Percentiles rank a stretch among this genome's conserved stretches.
phyloP scores from a whole-genome alignment of 2,113 vertebrate genomes.

The Myrmophylax atrothorax region DNA sequence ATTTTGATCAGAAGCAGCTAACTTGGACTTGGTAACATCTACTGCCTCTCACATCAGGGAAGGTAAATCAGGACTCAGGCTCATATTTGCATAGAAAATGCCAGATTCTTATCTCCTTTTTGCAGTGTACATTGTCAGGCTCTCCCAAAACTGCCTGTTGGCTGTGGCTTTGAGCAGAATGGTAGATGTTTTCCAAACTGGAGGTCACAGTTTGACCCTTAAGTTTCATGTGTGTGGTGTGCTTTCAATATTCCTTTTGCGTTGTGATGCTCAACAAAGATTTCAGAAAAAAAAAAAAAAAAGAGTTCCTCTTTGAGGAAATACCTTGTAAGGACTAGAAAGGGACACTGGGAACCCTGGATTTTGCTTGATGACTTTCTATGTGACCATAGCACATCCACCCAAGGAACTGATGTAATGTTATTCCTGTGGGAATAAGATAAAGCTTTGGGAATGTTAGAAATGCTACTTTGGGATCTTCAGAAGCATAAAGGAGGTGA shows the following conservation, averaged over 20 bases:
- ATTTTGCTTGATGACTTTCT: background rate
- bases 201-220: slow-evolving; percentile 38
- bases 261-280: background rate
- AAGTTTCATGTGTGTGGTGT: slow-evolving; percentile 18
- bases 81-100: background rate
- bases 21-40: slow-evolving; percentile 31
- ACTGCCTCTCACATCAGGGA: background rate
- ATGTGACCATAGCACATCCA: background rate
- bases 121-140: background rate
- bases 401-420: background rate
- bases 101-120: slow-evolving; percentile 17
- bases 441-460: slow-evolving; percentile 40
- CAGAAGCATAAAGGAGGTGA: slow-evolving; percentile 36
- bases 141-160: background rate
- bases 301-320: background rate
- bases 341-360: background rate
- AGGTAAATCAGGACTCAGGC: slow-evolving; percentile 3
- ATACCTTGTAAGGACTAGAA: slow-evolving; percentile 21
- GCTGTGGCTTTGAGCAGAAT: background rate
- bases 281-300: slow-evolving; percentile 9
- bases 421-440: slow-evolving; percentile 36
- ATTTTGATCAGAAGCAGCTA: slow-evolving; percentile 50
- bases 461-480: slow-evolving; percentile 34
- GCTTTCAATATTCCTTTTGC: slow-evolving; percentile 2
- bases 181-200: slow-evolving; percentile 27